A percentile compares a stretch with the other conserved stretches of the same genome.
Conservation (phyloP, 2,888 invertebrate species). For the Polyommatus icarus region DNA sequence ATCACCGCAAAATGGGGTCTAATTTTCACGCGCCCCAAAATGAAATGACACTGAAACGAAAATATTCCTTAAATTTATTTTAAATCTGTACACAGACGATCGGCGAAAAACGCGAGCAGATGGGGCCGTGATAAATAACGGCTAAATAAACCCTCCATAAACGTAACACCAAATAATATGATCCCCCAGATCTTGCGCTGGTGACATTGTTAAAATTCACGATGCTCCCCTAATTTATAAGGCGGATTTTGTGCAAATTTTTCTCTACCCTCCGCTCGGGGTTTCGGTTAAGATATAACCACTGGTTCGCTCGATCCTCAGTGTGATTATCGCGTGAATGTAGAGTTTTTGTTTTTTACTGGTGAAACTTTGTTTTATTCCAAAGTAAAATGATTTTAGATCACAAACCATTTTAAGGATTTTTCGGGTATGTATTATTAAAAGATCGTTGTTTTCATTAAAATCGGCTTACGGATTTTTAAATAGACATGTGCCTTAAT, state of each 20-base stretch:
- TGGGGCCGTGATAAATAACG: conserved; percentile 54
- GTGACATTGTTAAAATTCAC: conserved; percentile 52
- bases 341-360: background rate
- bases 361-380: background rate
- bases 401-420: no score
- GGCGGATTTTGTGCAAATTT: conserved; percentile 39
- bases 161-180: conserved; percentile 52
- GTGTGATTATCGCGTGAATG: background rate
- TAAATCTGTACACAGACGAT: conserved; percentile 43
- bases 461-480: no score
- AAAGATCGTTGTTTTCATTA: no score
- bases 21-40: background rate
- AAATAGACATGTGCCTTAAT: no score
- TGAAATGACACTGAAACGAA: background rate
- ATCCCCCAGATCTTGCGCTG: conserved; percentile 40
- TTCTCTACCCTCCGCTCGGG: conserved; percentile 10
- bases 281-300: background rate
- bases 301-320: background rate
- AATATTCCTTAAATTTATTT: background rate
- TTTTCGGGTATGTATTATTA: no score
- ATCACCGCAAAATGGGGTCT: background rate
- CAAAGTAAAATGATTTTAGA: no score
- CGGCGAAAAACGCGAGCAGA: conserved; percentile 53
- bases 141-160: conserved; percentile 50
- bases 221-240: conserved; percentile 49